Evolutionary conservation across 2,113 vertebrate genomes (phyloP), one percentile per base, ranked within the genome.

Genomic region (Seriola aureovittata): DNA sequence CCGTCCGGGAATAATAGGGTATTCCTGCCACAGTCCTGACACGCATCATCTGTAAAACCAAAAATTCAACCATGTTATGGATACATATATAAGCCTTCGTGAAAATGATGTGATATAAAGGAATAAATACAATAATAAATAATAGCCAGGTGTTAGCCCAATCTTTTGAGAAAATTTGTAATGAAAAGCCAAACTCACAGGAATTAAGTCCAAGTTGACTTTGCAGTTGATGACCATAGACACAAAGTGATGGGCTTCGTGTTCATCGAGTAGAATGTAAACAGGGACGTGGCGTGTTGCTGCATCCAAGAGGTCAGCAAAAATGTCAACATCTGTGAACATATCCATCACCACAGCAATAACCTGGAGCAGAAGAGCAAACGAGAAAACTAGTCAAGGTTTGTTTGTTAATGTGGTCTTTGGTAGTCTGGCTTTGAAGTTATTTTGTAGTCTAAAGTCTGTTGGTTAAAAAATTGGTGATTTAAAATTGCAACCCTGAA

Each of bases 331-430:
- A 0, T 99, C 98, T 0, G 98, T 99, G 89, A 99, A 99, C 75
- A 95, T 88, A 85, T 99, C 98, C 98, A 99, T 99, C 84, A 98
- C 98, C 21, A 99, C 95, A 1, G 97, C 98, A 58, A 99, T 96
- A 80, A 99, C 98, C 98, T 99, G 82, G 40, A 77, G 32, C 21
- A 80, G 21, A 90, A 70, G 68, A 69, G 65, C 32, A 90, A 80
- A 85, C 17, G 80, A 57, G 17, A 14, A 66, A 0, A 12, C 25
- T 16, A 36, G 59, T 73, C 5, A 54, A 7, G 29, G 40, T 59
- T 79, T 32, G 36, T 7, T 62, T 25, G 13, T 64, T 52, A 36
- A 50, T 42, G 32, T 8, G 10, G 8, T 70, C 4, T 25, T 79
- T 71, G 7, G 42, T 50, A 4, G n/a, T 52, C 16, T 42, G 42